Evolutionary conservation across 2,113 vertebrate genomes (phyloP).

Genomic region (Mesocricetus auratus): DNA sequence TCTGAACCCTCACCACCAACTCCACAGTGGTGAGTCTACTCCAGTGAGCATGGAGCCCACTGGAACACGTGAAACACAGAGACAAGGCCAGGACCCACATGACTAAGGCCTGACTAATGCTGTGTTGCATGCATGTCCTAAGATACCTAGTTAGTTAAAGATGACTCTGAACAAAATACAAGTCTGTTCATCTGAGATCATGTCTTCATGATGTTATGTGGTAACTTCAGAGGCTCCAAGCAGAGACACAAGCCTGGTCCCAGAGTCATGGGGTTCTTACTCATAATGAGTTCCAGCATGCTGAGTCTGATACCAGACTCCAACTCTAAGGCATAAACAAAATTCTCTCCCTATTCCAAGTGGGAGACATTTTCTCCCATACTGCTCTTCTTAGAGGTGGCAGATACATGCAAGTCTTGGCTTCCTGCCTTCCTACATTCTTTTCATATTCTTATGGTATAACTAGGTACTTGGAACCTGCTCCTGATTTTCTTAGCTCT

Average conservation of each 20-base stretch:
- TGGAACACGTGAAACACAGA: fast-evolving
- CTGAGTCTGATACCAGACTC: background rate
- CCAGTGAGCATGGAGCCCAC: no score
- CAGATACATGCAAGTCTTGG: no score
- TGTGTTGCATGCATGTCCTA: no score
- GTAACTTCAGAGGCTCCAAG: background rate
- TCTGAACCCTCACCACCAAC: background rate
- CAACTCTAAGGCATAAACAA: background rate
- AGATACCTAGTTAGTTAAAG: background rate
- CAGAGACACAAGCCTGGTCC: no score
- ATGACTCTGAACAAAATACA: background rate
- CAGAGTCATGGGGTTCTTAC: background rate
- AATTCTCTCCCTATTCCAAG: background rate
- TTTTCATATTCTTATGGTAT: background rate
- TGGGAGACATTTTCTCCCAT: background rate
- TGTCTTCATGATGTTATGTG: background rate
- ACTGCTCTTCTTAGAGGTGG: background rate
- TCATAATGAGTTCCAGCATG: background rate
- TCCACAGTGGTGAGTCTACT: background rate
- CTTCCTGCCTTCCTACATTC: background rate
- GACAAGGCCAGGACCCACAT: background rate
- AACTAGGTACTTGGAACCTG: background rate
- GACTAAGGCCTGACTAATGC: background rate
- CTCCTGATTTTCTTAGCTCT: background rate
- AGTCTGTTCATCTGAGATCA: background rate